Percentiles rank a stretch among this genome's conserved stretches.
Conservation (phyloP, 2,888 invertebrate genomes). For the Cabera pusaria region DNA sequence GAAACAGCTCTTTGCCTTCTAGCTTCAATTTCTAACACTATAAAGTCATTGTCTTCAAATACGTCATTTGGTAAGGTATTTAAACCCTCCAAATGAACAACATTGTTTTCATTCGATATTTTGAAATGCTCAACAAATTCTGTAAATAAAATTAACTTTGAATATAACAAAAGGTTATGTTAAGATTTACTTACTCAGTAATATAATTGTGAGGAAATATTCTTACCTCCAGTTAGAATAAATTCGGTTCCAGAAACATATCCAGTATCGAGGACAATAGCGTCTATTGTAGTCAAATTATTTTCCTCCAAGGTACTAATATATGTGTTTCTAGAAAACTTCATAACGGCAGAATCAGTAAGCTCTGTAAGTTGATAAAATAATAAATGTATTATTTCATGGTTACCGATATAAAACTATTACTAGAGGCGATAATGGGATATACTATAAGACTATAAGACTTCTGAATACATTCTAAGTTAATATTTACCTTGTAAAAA, state of each 20-base stretch:
- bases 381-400: no score
- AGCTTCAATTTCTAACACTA: constrained; percentile 59
- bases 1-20: constrained; percentile 50
- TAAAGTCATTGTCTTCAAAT: constrained; percentile 39
- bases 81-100: constrained; percentile 36
- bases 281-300: constrained; percentile 36
- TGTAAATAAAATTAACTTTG: constrained; percentile 27
- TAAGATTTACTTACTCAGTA: no score
- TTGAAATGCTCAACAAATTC: constrained; percentile 44
- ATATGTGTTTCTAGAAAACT: constrained; percentile 54
- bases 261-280: constrained; percentile 49
- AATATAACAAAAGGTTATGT: no score
- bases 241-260: constrained; percentile 46
- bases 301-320: constrained; percentile 44
- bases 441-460: no score
- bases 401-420: no score
- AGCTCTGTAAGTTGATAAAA: constrained; percentile 64
- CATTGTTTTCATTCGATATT: constrained; percentile 33
- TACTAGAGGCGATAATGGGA: no score
- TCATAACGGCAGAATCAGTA: constrained; percentile 48
- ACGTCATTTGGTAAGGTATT: constrained; percentile 38
- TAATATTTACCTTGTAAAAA: no score
- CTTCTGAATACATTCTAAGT: no score
- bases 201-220: no score
- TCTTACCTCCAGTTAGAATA: constrained; percentile 53